Evolutionary conservation across 2,888 invertebrate species (phyloP), one percentile per base, ranked within the genome.

Genomic region (Lutraria lutraria): DNA sequence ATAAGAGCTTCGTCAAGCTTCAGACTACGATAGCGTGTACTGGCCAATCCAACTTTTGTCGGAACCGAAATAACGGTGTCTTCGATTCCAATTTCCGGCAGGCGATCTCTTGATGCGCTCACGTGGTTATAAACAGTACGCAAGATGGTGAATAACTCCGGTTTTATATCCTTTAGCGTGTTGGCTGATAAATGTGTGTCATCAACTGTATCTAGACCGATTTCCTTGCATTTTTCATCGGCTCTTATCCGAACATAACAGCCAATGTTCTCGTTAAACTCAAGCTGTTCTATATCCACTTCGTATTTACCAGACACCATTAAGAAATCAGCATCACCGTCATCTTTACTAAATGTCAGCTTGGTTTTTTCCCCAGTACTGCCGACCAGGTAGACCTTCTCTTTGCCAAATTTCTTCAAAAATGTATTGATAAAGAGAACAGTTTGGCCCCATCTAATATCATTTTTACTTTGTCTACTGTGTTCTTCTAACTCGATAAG

Each of bases 301-400:
- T 63, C n/a, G n/a, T 87, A 34, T n/a, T 21, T 88, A 19, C 84
- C 89, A 19, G 91, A 91, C 15, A 90, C 86, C 1, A 91, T 25
- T 0, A 92, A 54, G 43, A 91, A 89, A 63, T 92, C 92, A 12
- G 56, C 90, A 80, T 92, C 92, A 0, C 92, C 92, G 63, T 89
- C 82, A 16, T 92, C 90, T 29, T 91, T 85, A 15, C 53, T 29
- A 21, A 72, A 60, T 31, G 88, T 85, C 29, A 92, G 85, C 52
- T 90, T 88, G 0, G 87, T 85, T 25, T 29, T 63, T 29, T 90
- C 91, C n/a, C 85, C 86, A 2, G 89, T 88, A 68, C 92, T 92
- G 16, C 92, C 92, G n/a, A 90, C 90, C 16, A 88, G 31, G 60
- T 87, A 87, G 13, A 85, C 63, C 25, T 87, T 89, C n/a, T 87